These are phyloP conservation scores for Lerema accius DNA, from an alignment of 1,140 invertebrate species.

Conservation along the genomic window DNA sequence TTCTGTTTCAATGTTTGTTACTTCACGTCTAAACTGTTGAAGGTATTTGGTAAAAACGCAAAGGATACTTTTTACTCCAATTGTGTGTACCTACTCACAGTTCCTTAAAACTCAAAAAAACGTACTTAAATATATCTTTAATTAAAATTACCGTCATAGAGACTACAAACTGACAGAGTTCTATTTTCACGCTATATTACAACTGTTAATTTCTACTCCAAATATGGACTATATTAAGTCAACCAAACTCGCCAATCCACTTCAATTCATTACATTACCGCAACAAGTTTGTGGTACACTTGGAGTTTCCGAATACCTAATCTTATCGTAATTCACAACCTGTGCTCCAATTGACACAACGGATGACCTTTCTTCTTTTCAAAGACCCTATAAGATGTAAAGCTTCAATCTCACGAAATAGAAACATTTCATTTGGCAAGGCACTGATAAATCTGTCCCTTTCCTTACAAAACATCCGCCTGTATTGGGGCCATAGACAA, in stretches of 20 bases:
- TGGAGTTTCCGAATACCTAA: neutral
- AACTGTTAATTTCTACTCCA: too few species aligned
- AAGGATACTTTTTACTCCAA: too few species aligned
- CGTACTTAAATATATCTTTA: too few species aligned
- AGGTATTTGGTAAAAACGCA: too few species aligned
- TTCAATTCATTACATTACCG: neutral
- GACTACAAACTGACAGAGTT: too few species aligned
- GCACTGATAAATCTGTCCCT: neutral
- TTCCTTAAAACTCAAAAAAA: too few species aligned
- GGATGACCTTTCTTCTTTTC: neutral
- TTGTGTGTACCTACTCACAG: too few species aligned
- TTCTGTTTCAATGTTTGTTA: too few species aligned
- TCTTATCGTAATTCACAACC: neutral
- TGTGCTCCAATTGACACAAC: neutral
- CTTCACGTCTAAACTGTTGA: too few species aligned
- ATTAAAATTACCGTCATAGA: too few species aligned
- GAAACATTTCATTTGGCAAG: neutral
- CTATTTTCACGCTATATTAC: too few species aligned
- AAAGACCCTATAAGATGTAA: neutral
- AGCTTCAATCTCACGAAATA: neutral
- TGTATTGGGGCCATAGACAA: neutral
- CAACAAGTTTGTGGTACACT: neutral
- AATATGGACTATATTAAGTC: neutral
- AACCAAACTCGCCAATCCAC: neutral
- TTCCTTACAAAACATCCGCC: neutral